phyloP scores from a whole-genome alignment of 2,797 vertebrate genomes.

The Masticophis lateralis region DNA sequence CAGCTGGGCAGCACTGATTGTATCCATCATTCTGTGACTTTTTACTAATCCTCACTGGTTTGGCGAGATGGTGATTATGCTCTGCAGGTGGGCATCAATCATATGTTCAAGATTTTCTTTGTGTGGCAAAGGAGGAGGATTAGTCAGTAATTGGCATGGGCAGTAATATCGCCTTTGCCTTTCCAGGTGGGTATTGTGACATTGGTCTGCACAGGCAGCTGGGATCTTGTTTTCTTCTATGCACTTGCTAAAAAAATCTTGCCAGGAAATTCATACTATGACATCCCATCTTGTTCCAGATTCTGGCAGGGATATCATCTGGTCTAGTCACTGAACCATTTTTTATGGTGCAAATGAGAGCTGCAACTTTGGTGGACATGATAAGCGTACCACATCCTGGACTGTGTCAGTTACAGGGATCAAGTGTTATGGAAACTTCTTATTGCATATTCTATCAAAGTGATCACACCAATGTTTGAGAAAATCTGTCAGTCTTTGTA shows the following conservation, averaged over 20 bases:
- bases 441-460: neutral
- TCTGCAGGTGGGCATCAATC: neutral
- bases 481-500: neutral
- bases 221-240: too few species aligned
- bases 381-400: neutral
- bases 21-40: neutral
- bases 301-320: neutral
- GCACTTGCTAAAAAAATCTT: too few species aligned
- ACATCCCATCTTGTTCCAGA: neutral
- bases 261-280: too few species aligned
- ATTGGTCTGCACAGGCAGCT: neutral
- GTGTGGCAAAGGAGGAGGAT: neutral
- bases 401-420: neutral
- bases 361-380: neutral
- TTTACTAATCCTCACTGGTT: neutral
- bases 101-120: neutral
- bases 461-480: neutral
- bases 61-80: neutral
- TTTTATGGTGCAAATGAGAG: neutral
- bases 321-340: neutral
- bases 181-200: neutral
- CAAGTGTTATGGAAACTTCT: neutral
- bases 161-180: neutral
- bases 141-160: neutral
- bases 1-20: neutral